Evolutionary conservation across 2,888 invertebrate genomes (phyloP).

Genomic region (Drosophila vallismaia): DNA sequence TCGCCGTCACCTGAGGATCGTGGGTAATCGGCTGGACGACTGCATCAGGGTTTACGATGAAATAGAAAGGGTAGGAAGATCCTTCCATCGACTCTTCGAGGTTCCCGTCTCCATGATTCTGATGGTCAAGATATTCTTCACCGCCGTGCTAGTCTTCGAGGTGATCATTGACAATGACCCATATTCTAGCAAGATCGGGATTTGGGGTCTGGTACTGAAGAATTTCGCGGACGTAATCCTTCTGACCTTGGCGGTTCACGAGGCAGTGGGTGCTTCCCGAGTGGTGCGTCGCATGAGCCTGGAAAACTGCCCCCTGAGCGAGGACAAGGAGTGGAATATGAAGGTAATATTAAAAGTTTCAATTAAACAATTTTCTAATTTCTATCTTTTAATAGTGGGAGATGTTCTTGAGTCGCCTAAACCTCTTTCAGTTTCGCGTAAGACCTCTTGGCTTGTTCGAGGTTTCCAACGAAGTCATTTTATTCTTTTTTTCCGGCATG

Average conservation of each 20-base stretch:
- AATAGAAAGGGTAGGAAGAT: constrained; percentile 41
- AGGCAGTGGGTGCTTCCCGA: constrained; percentile 37
- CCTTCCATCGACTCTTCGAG: constrained; percentile 57
- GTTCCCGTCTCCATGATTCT: constrained; percentile 48
- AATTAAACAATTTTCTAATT: background rate
- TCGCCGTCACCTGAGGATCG: constrained; percentile 16
- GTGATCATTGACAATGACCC: constrained; percentile 17
- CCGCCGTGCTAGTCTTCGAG: constrained; percentile 38
- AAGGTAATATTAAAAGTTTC: constrained; percentile 31
- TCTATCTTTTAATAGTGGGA: constrained; percentile 42
- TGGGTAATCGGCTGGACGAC: constrained; percentile 45
- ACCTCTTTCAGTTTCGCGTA: constrained; percentile 52
- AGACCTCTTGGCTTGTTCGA: constrained; percentile 53
- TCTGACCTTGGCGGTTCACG: constrained; percentile 44
- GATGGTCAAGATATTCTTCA: constrained; percentile 35
- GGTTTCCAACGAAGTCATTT: constrained; percentile 49
- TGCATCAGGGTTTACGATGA: constrained; percentile 50
- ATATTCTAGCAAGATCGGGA: constrained; percentile 5
- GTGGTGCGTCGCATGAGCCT: constrained; percentile 26
- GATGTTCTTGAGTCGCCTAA: constrained; percentile 50
- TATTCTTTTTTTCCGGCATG: constrained; percentile 51
- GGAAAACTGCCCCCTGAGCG: constrained; percentile 38
- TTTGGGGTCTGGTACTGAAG: constrained; percentile 32
- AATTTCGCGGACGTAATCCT: constrained; percentile 42
- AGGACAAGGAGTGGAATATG: constrained; percentile 31